Percentiles rank a stretch among this genome's conserved stretches.
Evolutionary conservation across 2,113 vertebrate genomes (phyloP).

Genomic region (Rhinopomastus cyanomelas): DNA sequence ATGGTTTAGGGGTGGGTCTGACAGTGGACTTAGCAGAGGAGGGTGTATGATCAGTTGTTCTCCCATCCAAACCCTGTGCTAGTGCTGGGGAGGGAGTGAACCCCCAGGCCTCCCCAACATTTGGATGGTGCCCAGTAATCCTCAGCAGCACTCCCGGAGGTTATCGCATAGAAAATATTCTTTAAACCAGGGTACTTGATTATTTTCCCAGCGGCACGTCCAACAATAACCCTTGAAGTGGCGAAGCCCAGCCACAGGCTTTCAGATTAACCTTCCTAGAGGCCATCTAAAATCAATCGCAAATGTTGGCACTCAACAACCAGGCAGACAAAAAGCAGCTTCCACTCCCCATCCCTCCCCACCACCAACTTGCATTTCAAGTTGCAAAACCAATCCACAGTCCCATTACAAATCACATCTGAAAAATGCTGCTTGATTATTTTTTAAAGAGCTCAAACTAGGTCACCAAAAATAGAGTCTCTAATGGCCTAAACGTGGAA

Average conservation of each 20-base stretch:
- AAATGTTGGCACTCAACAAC: conserved; percentile 5
- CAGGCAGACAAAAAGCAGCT: conserved; percentile 19
- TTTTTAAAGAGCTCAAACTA: conserved; percentile 71
- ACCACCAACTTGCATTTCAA: conserved; percentile 23
- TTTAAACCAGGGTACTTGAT: conserved; percentile 27
- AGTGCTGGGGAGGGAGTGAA: background rate
- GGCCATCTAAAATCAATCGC: conserved; percentile 27
- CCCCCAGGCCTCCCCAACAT: background rate
- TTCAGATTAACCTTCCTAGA: conserved; percentile 52
- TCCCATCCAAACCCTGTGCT: background rate
- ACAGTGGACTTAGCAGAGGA: too few species aligned
- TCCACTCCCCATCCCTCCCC: background rate
- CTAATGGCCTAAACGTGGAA: conserved; percentile 72
- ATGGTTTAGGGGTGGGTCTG: too few species aligned
- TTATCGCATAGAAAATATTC: background rate
- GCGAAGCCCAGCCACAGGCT: conserved; percentile 14
- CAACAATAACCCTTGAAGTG: conserved; percentile 6
- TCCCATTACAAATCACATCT: conserved; percentile 56
- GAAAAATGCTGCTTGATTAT: conserved; percentile 71
- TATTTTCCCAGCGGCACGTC: conserved; percentile 1
- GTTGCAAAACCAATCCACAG: conserved; percentile 46
- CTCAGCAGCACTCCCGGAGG: conserved; percentile 8
- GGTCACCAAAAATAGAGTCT: conserved; percentile 71
- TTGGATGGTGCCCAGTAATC: background rate
- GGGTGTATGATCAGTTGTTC: background rate